phyloP scores from a whole-genome alignment of 2,113 vertebrate species.

The Pycnonotus jocosus region DNA sequence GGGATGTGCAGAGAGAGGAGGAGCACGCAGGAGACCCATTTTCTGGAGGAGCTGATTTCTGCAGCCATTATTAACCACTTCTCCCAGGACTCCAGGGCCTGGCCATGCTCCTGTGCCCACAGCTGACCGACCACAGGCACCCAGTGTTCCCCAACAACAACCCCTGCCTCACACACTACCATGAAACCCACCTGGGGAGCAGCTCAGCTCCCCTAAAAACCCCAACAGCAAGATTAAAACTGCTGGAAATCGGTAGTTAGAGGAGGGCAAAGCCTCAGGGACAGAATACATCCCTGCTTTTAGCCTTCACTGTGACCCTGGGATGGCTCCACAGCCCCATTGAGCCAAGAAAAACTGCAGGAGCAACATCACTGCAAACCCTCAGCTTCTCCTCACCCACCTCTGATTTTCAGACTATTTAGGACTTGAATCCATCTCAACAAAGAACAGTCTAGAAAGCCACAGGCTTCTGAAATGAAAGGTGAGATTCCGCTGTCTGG shows the following conservation, averaged over 20 bases:
- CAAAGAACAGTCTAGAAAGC: neutral
- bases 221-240: neutral
- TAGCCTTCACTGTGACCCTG: neutral
- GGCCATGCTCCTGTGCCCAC: neutral
- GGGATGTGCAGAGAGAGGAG: neutral
- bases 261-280: neutral
- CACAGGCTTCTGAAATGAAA: neutral
- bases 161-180: neutral
- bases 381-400: neutral
- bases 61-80: neutral
- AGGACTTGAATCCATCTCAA: neutral
- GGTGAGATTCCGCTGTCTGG: neutral
- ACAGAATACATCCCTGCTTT: neutral
- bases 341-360: neutral
- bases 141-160: accelerated
- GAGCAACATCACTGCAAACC: neutral
- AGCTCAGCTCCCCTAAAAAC: neutral
- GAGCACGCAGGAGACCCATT: neutral
- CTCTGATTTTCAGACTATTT: neutral
- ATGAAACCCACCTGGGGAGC: neutral
- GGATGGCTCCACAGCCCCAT: neutral
- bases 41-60: neutral
- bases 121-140: accelerated
- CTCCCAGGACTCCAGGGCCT: neutral
- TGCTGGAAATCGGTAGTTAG: neutral